phyloP scores from a whole-genome alignment of 1,140 invertebrate species.

The Leptinotarsa defecta region DNA sequence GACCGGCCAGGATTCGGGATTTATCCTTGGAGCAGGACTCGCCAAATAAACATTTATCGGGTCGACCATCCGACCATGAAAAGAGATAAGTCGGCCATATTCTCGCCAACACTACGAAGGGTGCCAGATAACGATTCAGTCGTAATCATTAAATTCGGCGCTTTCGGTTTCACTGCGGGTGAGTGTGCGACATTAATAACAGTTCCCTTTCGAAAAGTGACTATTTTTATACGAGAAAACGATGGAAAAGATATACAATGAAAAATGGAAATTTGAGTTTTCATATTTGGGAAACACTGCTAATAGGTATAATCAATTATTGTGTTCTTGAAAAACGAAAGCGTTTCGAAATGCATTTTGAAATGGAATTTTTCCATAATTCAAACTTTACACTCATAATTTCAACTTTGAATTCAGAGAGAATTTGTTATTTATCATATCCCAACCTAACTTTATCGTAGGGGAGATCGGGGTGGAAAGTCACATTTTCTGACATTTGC shows the following conservation, averaged over 20 bases:
- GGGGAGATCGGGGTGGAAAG: no score
- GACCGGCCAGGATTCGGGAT: not conserved
- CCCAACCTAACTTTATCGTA: no score
- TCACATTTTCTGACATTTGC: no score
- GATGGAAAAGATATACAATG: not conserved
- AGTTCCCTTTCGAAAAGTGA: not conserved
- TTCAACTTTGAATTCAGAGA: no score
- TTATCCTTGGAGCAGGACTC: constrained; percentile 13
- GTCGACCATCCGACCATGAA: constrained; percentile 26
- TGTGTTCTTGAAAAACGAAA: no score
- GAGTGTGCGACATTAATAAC: constrained; percentile 9
- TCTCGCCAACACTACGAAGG: constrained; percentile 8
- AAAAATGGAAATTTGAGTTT: not conserved
- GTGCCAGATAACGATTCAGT: constrained; percentile 7
- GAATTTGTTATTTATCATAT: no score
- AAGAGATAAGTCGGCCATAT: constrained; percentile 23
- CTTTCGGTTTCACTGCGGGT: not conserved
- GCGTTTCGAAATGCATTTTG: no score
- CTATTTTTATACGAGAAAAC: not conserved
- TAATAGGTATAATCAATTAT: no score
- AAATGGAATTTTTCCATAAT: no score
- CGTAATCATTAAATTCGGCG: not conserved
- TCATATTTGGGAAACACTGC: no score
- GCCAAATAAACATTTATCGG: constrained; percentile 24
- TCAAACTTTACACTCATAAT: no score